Evolutionary conservation across 2,113 vertebrate species (phyloP).

Genomic region (Chamaetylas fuelleborni): DNA sequence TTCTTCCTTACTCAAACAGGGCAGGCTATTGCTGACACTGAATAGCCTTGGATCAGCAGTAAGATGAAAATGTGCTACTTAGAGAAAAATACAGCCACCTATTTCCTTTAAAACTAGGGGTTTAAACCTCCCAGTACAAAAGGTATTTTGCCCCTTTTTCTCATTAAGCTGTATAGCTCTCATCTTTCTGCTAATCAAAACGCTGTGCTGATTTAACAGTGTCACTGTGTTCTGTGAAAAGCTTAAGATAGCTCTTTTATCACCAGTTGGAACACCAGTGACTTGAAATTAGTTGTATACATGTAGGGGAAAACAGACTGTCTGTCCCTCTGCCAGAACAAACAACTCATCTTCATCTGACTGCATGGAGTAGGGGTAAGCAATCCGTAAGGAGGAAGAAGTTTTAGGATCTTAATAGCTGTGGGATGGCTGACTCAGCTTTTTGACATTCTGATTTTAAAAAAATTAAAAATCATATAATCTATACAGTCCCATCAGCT

Average conservation of each 20-base stretch:
- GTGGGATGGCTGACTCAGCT: slow-evolving; percentile 46
- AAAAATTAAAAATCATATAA: background rate
- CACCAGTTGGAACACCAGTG: slow-evolving; percentile 52
- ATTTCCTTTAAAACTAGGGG: background rate
- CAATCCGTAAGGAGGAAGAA: background rate
- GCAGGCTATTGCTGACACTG: background rate
- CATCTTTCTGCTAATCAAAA: slow-evolving; percentile 54
- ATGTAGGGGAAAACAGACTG: slow-evolving; percentile 53
- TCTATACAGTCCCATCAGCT: background rate
- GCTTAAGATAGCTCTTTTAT: slow-evolving; percentile 57
- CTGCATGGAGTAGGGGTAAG: slow-evolving; percentile 14
- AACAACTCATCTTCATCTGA: slow-evolving; percentile 59
- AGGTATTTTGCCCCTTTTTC: background rate
- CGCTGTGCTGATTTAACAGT: slow-evolving; percentile 47
- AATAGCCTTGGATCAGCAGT: background rate
- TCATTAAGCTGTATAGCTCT: background rate
- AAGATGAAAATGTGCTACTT: background rate
- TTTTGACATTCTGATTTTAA: background rate
- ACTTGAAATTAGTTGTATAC: slow-evolving; percentile 51
- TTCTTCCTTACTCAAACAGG: background rate
- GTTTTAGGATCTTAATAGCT: slow-evolving; percentile 18
- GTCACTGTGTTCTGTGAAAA: slow-evolving; percentile 52
- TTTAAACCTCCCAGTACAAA: background rate
- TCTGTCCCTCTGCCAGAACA: slow-evolving; percentile 60
- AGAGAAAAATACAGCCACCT: background rate